A percentile compares a stretch with the other conserved stretches of the same genome.
phyloP scores from a whole-genome alignment of 2,888 invertebrate genomes.

The Podabrus alpinus region DNA sequence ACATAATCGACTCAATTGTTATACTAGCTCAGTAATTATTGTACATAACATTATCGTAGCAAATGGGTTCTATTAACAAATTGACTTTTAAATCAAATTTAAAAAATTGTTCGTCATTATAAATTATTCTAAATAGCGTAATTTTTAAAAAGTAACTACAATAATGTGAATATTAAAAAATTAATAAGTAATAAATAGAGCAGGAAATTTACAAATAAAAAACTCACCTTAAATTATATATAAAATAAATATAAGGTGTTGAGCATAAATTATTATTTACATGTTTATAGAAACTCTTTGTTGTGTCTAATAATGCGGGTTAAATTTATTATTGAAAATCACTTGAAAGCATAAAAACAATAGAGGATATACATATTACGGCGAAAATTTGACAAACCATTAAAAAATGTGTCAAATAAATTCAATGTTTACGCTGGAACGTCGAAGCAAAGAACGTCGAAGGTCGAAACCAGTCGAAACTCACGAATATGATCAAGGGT shows the following conservation, averaged over 20 bases:
- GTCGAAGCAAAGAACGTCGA: too few relatives aligned
- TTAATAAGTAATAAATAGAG: not conserved
- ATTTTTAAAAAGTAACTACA: not conserved
- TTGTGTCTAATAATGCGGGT: not conserved
- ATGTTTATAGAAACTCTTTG: not conserved
- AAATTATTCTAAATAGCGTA: not conserved
- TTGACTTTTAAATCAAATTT: not conserved
- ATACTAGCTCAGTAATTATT: not conserved
- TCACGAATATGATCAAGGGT: not conserved
- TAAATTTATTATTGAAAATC: not conserved
- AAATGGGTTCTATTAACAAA: not conserved
- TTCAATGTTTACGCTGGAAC: not conserved
- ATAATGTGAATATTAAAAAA: not conserved
- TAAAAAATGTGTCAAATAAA: not conserved
- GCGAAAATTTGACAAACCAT: not conserved
- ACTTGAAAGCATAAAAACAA: not conserved
- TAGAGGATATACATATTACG: not conserved
- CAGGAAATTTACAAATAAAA: not conserved
- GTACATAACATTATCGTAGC: not conserved
- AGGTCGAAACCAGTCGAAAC: too few relatives aligned
- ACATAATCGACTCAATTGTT: not conserved
- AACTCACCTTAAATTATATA: not conserved
- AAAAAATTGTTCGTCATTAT: not conserved
- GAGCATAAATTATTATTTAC: not conserved
- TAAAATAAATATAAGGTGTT: not conserved